phyloP scores from a whole-genome alignment of 2,888 invertebrate genomes.

The Oxystoma pomonae region DNA sequence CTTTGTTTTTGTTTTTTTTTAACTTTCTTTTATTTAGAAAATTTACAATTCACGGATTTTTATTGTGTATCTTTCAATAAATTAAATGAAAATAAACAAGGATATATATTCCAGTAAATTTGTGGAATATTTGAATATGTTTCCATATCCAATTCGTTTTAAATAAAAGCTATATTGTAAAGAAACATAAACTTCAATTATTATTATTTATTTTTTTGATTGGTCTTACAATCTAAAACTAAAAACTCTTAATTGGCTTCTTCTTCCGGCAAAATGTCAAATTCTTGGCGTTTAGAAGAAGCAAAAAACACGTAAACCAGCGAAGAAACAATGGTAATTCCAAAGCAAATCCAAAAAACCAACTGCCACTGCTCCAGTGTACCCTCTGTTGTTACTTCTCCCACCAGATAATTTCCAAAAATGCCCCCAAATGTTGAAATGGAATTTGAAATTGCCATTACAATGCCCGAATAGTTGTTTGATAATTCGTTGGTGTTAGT shows the following conservation, averaged over 20 bases:
- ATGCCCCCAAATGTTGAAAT: slow-evolving; percentile 57
- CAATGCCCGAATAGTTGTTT: slow-evolving; percentile 58
- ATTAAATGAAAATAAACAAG: no score
- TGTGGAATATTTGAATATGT: no score
- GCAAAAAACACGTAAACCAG: slow-evolving; percentile 57
- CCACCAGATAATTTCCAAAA: slow-evolving; percentile 54
- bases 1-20: no score
- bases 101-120: no score
- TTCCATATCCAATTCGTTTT: no score
- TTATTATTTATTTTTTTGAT: no score
- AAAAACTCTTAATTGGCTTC: not conserved
- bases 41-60: no score
- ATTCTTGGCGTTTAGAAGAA: slow-evolving; percentile 29
- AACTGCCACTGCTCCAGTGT: slow-evolving; percentile 59
- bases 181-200: no score
- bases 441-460: slow-evolving; percentile 59
- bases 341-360: slow-evolving; percentile 74
- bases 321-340: slow-evolving; percentile 61
- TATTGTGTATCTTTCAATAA: no score
- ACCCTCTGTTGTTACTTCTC: slow-evolving; percentile 55
- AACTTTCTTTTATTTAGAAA: no score
- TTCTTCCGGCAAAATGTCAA: slow-evolving; percentile 15
- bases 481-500: slow-evolving; percentile 60
- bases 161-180: no score
- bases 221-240: no score